Conservation (phyloP, 2,888 invertebrate species). For the Bruchidius siliquastri region DNA sequence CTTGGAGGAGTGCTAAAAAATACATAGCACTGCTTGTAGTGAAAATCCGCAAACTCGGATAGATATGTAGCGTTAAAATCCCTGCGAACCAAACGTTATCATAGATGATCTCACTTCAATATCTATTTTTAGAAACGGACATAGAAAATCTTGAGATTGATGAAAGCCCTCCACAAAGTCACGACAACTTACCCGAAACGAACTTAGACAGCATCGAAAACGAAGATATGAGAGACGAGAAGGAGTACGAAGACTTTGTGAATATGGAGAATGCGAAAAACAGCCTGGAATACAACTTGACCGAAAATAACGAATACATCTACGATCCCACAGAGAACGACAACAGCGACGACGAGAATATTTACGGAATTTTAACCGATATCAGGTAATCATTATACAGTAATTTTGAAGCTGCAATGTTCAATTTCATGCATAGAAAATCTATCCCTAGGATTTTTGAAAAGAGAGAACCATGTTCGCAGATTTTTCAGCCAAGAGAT, state of each 20-base stretch:
- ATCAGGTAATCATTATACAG: too few relatives aligned
- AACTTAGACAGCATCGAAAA: slow-evolving; percentile 2
- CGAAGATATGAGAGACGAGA: slow-evolving; percentile 2
- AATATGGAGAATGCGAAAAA: slow-evolving; percentile 33
- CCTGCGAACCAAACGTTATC: too few relatives aligned
- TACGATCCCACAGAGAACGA: slow-evolving; percentile 26
- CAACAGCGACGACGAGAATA: slow-evolving; percentile 27
- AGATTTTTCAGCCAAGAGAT: too few relatives aligned
- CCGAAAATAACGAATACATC: slow-evolving; percentile 48
- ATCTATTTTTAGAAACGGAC: neutral
- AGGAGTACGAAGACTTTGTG: slow-evolving; percentile 29
- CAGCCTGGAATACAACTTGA: slow-evolving; percentile 27
- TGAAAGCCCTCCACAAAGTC: slow-evolving; percentile 2
- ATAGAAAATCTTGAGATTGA: neutral
- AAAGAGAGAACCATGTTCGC: too few relatives aligned
- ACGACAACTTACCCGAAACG: neutral
- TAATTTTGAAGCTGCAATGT: too few relatives aligned
- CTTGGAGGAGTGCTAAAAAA: too few relatives aligned
- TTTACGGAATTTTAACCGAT: slow-evolving; percentile 43
- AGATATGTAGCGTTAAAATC: too few relatives aligned
- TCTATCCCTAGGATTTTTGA: too few relatives aligned
- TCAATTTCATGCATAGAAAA: too few relatives aligned
- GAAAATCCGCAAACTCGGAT: too few relatives aligned
- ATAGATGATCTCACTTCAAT: too few relatives aligned
- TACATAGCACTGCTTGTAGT: too few relatives aligned